Conservation (phyloP, 2,797 vertebrate genomes). For the Sebastolobus altivelis region DNA sequence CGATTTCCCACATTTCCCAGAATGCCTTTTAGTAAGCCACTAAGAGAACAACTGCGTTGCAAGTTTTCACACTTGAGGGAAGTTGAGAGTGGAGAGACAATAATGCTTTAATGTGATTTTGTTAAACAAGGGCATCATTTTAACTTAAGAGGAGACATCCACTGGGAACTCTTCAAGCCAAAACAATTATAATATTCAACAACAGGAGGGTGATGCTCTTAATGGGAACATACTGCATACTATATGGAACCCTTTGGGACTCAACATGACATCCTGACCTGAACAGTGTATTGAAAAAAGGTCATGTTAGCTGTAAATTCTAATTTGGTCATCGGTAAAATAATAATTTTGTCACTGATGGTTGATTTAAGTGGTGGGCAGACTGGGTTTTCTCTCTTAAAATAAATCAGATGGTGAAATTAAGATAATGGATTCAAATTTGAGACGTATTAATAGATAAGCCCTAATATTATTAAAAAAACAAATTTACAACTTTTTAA, state of each 20-base stretch:
- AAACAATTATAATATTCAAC: constrained; percentile 17
- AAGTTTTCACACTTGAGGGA: constrained; percentile 19
- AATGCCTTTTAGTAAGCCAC: constrained; percentile 21
- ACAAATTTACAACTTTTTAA: neutral
- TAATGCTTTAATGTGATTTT: constrained; percentile 26
- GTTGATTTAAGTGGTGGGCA: neutral
- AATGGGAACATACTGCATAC: neutral
- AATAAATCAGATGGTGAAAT: neutral
- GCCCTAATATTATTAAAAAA: neutral
- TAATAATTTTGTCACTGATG: neutral
- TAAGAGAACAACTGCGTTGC: neutral
- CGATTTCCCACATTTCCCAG: constrained; percentile 22
- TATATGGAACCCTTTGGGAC: neutral
- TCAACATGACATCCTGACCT: neutral
- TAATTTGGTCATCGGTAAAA: neutral
- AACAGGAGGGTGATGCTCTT: neutral
- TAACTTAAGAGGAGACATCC: constrained; percentile 23
- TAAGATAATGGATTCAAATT: neutral
- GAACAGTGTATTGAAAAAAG: neutral
- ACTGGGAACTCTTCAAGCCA: constrained; percentile 25
- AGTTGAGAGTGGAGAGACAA: constrained; percentile 14
- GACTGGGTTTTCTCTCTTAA: neutral
- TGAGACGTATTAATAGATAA: neutral
- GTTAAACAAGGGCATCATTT: constrained; percentile 19
- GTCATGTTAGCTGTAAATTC: neutral